Evolutionary conservation across 2,888 invertebrate species (phyloP).

Genomic region (Cosmia trapezina): DNA sequence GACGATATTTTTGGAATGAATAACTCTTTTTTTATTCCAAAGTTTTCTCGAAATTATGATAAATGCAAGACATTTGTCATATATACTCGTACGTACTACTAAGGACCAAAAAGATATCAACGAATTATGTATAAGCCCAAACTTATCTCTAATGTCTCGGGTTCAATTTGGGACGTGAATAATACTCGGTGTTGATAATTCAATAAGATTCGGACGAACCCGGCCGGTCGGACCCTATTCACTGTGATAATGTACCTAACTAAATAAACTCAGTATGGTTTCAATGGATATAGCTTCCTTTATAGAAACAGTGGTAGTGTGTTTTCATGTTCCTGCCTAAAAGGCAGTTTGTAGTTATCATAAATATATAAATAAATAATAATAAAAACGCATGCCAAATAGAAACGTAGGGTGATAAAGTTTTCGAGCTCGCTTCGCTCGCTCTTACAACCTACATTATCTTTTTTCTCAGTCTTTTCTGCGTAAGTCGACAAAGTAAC

Average conservation of each 20-base stretch:
- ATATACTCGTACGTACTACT: neutral
- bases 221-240: slow-evolving; percentile 35
- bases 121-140: slow-evolving; percentile 8
- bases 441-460: no score
- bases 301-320: slow-evolving; percentile 13
- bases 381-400: no score
- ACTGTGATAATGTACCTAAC: slow-evolving; percentile 49
- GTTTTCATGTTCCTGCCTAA: slow-evolving; percentile 14
- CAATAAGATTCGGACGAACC: slow-evolving; percentile 44
- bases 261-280: slow-evolving; percentile 42
- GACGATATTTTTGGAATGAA: neutral
- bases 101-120: slow-evolving; percentile 12
- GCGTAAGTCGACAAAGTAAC: no score
- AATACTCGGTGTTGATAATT: slow-evolving; percentile 56
- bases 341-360: no score
- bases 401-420: no score
- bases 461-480: no score
- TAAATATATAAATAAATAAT: no score
- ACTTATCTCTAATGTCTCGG: slow-evolving; percentile 24
- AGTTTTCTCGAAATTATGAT: neutral
- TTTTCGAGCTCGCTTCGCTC: no score
- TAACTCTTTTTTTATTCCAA: neutral
- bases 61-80: neutral
- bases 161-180: slow-evolving; percentile 42
- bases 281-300: slow-evolving; percentile 6